These are phyloP conservation scores for Arrhopalites spinosus DNA, from an alignment of 2,888 invertebrate genomes.

Conservation along the genomic window DNA sequence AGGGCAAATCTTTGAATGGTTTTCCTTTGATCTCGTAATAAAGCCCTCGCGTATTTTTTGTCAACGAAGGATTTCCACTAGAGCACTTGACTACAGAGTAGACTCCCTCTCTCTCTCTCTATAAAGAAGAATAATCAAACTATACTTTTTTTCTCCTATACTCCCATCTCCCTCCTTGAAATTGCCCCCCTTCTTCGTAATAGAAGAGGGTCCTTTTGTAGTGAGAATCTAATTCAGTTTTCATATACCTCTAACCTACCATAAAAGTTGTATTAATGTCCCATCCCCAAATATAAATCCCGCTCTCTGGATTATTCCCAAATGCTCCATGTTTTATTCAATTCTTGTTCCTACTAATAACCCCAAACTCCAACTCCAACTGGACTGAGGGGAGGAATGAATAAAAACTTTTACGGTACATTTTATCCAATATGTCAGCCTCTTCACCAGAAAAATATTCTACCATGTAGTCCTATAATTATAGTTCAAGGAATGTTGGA, in stretches of 20 bases:
- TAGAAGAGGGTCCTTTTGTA: not conserved
- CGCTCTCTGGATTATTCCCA: too few species aligned
- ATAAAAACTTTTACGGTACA: not conserved
- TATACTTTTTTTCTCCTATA: not conserved
- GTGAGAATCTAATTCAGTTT: not conserved
- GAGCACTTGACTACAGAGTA: slow-evolving; percentile 26
- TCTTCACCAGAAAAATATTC: too few species aligned
- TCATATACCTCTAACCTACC: not conserved
- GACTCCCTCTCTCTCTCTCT: too few species aligned
- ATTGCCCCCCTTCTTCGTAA: too few species aligned
- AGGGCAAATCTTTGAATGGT: slow-evolving; percentile 32
- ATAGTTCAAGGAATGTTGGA: too few species aligned
- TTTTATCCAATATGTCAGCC: too few species aligned
- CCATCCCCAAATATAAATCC: too few species aligned
- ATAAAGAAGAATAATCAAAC: slow-evolving; percentile 5
- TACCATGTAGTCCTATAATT: too few species aligned
- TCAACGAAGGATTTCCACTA: slow-evolving; percentile 34
- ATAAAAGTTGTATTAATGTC: not conserved
- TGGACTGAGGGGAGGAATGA: not conserved
- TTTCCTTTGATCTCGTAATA: slow-evolving; percentile 34
- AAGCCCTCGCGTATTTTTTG: slow-evolving; percentile 35
- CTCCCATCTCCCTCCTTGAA: too few species aligned
- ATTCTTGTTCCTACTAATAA: too few species aligned
- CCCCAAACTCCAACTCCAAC: too few species aligned
- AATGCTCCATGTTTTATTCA: too few species aligned